Evolutionary conservation across 64 coral and sea anemone genomes (phyloP), one percentile per base, ranked within the genome.

Genomic region (Pachyseris speciosa): DNA sequence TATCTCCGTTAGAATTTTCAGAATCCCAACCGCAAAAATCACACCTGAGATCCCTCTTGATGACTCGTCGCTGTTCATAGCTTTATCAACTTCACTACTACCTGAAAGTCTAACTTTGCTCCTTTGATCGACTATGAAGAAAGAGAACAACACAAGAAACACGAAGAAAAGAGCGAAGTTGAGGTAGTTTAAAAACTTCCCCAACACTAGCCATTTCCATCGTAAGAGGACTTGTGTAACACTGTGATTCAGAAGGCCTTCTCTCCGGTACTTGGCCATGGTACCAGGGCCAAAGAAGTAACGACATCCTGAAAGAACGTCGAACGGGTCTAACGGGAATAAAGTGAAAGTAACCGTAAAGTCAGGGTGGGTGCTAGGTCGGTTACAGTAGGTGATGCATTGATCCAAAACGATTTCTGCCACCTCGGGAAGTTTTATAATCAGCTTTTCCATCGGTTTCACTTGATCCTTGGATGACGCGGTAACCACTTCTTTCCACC

Each of bases 401-500:
- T 89, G 72, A 43, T 97, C 78, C 19, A 97, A 32, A 40, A 89
- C 91, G 19, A 93, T 66, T 66, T 93, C 57, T 25, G 95, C 95
- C 5, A 97, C 70, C n/a, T 78, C 71, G 28, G 95, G 95, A 20
- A 97, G 91, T 37, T 84, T 81, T 77, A 80, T 38, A 39, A 97
- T 97, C 31, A 97, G 80, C 31, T 78, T 77, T 86, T 93, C 85
- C 86, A 97, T 93, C 45, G 91, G 91, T 51, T 57, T 47, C 2
- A 94, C 44, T 24, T 83, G 79, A 26, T 86, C 78, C 3, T 27
- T 64, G 45, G 64, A 80, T 44, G 29, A 49, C 10, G 60, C 3
- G 16, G 51, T 25, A 43, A 97, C 64, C 8, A 97, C 89, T 26
- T 97, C 91, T 41, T 67, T 63, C 91, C 95, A 97, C 73, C 95